These are phyloP conservation scores for Tiaroga cobitis DNA, from an alignment of 2,797 vertebrate genomes.

Conservation along the genomic window DNA sequence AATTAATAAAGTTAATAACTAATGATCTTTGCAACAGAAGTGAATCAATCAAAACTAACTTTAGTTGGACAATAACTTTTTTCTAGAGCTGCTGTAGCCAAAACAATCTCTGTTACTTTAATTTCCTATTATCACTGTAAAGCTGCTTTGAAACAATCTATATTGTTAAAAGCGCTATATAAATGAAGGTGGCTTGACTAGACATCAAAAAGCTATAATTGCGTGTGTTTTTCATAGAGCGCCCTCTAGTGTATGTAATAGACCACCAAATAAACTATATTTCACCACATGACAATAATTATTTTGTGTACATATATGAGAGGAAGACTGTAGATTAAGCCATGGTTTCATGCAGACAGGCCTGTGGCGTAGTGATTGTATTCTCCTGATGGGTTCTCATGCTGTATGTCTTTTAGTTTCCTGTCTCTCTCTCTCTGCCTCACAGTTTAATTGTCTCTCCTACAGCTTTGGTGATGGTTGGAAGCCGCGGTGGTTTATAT, in stretches of 20 bases:
- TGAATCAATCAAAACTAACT: no score
- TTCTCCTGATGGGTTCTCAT: slow-evolving; percentile 38
- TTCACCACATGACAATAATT: slow-evolving; percentile 2
- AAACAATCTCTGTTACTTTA: no score
- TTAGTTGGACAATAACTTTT: no score
- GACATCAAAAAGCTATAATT: neutral
- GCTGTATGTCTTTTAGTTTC: slow-evolving; percentile 38
- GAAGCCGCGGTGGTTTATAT: neutral
- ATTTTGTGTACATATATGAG: slow-evolving; percentile 23
- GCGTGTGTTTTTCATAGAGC: neutral
- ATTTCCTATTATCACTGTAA: no score
- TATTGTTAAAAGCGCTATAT: no score
- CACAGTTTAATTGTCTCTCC: slow-evolving; percentile 37
- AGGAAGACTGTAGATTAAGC: slow-evolving; percentile 18
- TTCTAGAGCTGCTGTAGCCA: no score
- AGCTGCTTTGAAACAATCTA: no score
- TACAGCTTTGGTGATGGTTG: slow-evolving; percentile 30
- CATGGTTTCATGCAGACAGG: slow-evolving; percentile 14
- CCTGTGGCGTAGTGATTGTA: slow-evolving; percentile 35
- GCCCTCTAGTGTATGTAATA: neutral
- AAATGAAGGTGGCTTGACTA: no score
- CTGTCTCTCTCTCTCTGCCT: slow-evolving; percentile 12
- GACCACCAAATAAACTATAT: neutral
- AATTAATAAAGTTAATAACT: no score
- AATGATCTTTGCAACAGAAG: no score